A percentile compares a stretch with the other conserved stretches of the same genome.
Conservation (phyloP, 2,113 vertebrate genomes). For the Clupea harengus region DNA sequence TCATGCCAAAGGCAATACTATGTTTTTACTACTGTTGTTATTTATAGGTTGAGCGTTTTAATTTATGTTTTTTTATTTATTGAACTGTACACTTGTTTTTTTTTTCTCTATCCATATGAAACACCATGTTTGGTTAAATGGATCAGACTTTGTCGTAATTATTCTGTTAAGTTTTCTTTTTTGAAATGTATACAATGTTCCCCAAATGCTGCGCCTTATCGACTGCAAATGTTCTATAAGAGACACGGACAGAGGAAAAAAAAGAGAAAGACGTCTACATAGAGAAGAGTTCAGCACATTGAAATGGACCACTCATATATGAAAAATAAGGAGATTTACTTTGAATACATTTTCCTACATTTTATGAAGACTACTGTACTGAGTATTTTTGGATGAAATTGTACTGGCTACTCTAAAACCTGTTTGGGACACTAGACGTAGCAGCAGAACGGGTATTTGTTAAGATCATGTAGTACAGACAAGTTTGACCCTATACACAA, state of each 20-base stretch:
- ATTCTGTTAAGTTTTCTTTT: not conserved
- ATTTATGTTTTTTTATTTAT: constrained; percentile 46
- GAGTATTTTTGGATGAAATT: not conserved
- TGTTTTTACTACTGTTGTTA: constrained; percentile 36
- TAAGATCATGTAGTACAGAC: not conserved
- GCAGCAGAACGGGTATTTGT: not conserved
- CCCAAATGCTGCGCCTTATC: constrained; percentile 9
- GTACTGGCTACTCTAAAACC: not conserved
- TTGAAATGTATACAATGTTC: not conserved
- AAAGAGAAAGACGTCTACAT: not conserved
- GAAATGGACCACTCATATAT: not conserved
- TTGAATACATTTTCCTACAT: not conserved
- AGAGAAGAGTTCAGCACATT: not conserved
- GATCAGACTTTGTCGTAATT: constrained; percentile 41
- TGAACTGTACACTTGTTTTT: constrained; percentile 19
- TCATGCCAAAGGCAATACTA: constrained; percentile 54
- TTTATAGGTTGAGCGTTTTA: constrained; percentile 36
- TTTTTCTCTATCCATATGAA: not conserved
- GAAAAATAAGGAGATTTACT: not conserved
- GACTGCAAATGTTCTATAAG: not conserved
- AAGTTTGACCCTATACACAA: not conserved
- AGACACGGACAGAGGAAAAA: not conserved
- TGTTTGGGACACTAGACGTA: not conserved
- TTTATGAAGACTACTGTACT: not conserved
- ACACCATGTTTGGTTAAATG: constrained; percentile 8